Base-by-base conservation (phyloP, 1,140 invertebrate species). In the Sarcophaga bullata region DNA sequence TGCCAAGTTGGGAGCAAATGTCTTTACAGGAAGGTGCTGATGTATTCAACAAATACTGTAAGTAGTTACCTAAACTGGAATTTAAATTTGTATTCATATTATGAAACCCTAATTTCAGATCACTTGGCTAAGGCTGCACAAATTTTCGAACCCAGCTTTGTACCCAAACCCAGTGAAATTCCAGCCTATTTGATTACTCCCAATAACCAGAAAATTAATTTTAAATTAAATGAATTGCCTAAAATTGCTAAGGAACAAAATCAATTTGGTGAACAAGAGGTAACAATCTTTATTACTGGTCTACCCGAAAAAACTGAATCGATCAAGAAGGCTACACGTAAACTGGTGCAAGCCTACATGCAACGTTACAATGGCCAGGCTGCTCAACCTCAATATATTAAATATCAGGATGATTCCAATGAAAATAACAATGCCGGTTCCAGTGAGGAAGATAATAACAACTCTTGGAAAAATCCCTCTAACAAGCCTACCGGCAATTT, bases 261-360 rank as follows among this genome's bases (percentile, higher is more conserved):
- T 25, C 78, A 84, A 17, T 89, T 89, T 50, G 88, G 85, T n/a
- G 81, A 88, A 81, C 86, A 89, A 82, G 88, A 89, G 85, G 88
- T 89, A 7, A 89, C 88, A 81, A 86, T 89, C 82, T 85, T 89
- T 46, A 72, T 89, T 37, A 89, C 88, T 62, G 88, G 88, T 73
- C 81, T 89, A 83, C 88, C 84, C 76, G 80, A 86, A 68, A 84
- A 86, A 73, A 50, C 84, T 2, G 82, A 82, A 19, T 83, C 84
- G 52, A 83, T 83, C 19, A 85, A 84, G 82, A 87, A 87, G 73
- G 86, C 87, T 76, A 87, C 86, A 80, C 84, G 81, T 72, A 84
- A 86, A 50, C 81, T 89, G 78, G 83, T 87, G 68, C 84, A 89
- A 81, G 84, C 88, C 54, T 89, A 87, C 19, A 73, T 85, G 81